Evolutionary conservation across 2,113 vertebrate species (phyloP).

Genomic region (Rhea americana): DNA sequence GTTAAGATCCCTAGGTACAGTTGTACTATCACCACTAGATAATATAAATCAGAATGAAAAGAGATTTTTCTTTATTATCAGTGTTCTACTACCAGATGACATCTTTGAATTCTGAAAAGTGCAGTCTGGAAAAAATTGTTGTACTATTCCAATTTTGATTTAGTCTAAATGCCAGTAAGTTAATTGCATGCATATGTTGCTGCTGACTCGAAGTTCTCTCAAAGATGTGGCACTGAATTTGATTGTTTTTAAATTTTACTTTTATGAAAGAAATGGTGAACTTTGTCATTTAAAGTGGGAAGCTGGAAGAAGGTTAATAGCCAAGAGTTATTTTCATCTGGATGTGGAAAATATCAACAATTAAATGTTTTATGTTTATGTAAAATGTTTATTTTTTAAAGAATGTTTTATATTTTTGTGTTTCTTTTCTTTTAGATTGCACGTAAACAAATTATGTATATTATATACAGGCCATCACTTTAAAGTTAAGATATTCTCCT

Average conservation of each 20-base stretch:
- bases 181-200: background rate
- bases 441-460: background rate
- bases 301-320: background rate
- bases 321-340: background rate
- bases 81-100: background rate
- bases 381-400: background rate
- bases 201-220: background rate
- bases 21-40: background rate
- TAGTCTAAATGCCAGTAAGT: background rate
- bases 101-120: background rate
- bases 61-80: background rate
- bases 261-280: background rate
- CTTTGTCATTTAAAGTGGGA: background rate
- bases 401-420: background rate
- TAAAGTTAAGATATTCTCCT: background rate
- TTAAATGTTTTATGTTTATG: background rate
- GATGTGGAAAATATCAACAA: background rate
- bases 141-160: background rate
- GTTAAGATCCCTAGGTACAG: background rate
- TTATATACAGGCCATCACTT: background rate
- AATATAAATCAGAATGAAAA: background rate
- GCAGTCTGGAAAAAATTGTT: background rate
- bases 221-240: background rate
- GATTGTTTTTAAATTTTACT: background rate
- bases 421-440: background rate